Evolutionary conservation across 2,113 vertebrate genomes (phyloP), one percentile per base, ranked within the genome.

Genomic region (Clarias magur): DNA sequence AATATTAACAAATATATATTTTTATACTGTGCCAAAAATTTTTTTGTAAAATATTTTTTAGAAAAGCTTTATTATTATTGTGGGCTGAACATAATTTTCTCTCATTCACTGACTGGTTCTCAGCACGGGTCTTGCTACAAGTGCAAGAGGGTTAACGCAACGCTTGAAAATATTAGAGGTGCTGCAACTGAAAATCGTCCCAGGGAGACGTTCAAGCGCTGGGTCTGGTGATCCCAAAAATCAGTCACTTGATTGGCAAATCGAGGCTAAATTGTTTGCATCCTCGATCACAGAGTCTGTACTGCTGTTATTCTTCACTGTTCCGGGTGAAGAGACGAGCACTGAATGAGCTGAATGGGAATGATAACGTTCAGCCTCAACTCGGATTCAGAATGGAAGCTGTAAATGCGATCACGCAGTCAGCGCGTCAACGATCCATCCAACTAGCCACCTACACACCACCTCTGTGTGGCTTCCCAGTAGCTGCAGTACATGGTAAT

Each of bases 341-440:
- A 23, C 19, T 65, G n/a, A 65, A 53, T 30, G 34, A 62, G n/a
- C 17, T 12, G 48, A 85, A 75, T 42, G 83, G 83, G 25, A 84
- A 73, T 0, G 70, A 83, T 67, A 19, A n/a, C 23, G 19, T 34
- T 48, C 2, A 57, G 11, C 19, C 59, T 75, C 25, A n/a, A 25
- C 30, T 34, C 34, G 27, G 30, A 75, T 42, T 11, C 11, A 10
- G 2, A 21, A 56, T 7, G 15, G 48, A 62, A 63, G 30, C 59
- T n/a, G 60, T 25, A 65, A 53, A 82, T 21, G 23, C 23, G 11
- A 19, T 68, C 70, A 48, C 19, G 23, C 82, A 3, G 21, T 73
- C 25, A 57, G n/a, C 65, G 53, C 38, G 9, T 9, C 62, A 68
- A 21, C 6, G 38, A 75, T 38, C 10, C 67, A 15, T 38, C 10